Percentiles rank a stretch among this genome's conserved stretches.
Evolutionary conservation across 2,797 vertebrate genomes (phyloP).

Genomic region (Capromys pilorides): DNA sequence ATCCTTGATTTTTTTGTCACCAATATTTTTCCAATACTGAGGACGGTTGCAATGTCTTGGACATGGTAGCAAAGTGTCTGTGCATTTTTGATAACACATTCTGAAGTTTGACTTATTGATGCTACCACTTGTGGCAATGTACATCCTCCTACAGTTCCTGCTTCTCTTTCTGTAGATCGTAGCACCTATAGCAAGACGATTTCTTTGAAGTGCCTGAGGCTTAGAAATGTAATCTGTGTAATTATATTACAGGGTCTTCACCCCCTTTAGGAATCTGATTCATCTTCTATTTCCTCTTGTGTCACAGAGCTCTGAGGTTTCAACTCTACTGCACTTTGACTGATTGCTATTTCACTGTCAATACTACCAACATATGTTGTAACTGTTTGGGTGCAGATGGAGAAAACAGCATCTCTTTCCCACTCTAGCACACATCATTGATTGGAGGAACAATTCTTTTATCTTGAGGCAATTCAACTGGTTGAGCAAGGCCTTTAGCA

Average conservation of each 20-base stretch:
- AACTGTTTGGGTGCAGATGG: too few species aligned
- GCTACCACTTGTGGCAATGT: neutral
- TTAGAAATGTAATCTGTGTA: slow-evolving; percentile 24
- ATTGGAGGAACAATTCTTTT: too few species aligned
- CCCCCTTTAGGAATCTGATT: slow-evolving; percentile 84
- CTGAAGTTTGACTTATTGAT: slow-evolving; percentile 1
- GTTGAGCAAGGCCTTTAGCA: too few species aligned
- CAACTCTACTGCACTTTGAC: slow-evolving; percentile 93
- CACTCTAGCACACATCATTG: too few species aligned
- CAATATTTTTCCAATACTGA: neutral
- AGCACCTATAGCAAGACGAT: neutral
- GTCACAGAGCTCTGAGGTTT: slow-evolving; percentile 81
- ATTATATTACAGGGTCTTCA: slow-evolving; percentile 41
- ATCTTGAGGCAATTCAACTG: too few species aligned
- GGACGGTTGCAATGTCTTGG: too few species aligned
- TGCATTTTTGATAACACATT: neutral
- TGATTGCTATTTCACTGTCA: slow-evolving; percentile 93
- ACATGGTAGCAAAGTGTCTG: too few species aligned
- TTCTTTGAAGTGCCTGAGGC: slow-evolving; percentile 70
- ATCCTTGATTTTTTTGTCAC: slow-evolving; percentile 22
- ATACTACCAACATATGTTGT: slow-evolving; percentile 83
- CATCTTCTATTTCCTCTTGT: slow-evolving; percentile 83
- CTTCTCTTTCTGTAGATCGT: neutral
- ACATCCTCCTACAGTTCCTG: slow-evolving; percentile 10
- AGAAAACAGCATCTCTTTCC: too few species aligned